phyloP scores from a whole-genome alignment of 2,113 vertebrate species.

The Oostethus manadensis region DNA sequence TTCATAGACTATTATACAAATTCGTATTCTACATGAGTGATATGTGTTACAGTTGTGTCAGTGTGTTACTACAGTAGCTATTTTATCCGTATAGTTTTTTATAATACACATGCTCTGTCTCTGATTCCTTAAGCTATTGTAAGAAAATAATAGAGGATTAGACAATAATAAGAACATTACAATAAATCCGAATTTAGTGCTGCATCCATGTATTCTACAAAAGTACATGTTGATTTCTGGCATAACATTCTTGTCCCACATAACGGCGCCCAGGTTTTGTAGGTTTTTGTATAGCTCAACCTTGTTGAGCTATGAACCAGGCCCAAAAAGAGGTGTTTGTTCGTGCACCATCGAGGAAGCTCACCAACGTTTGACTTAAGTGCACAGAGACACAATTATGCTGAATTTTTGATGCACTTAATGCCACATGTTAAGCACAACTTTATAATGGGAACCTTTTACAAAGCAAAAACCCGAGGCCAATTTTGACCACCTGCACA shows the following conservation, averaged over 20 bases:
- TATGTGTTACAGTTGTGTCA: too few relatives aligned
- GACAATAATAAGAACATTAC: too few relatives aligned
- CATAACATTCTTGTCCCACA: background rate
- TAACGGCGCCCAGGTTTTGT: background rate
- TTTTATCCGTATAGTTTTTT: too few relatives aligned
- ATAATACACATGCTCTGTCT: too few relatives aligned
- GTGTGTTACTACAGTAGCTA: too few relatives aligned
- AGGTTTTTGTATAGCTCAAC: background rate
- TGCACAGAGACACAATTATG: slow-evolving; percentile 45
- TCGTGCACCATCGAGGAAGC: slow-evolving; percentile 24
- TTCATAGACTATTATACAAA: too few relatives aligned
- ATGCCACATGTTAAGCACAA: slow-evolving; percentile 56
- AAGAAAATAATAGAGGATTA: too few relatives aligned
- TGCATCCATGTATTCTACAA: too few relatives aligned
- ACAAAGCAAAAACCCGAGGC: slow-evolving; percentile 47
- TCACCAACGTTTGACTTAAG: slow-evolving; percentile 41
- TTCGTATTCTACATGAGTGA: too few relatives aligned
- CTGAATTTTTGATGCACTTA: slow-evolving; percentile 59
- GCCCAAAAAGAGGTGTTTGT: slow-evolving; percentile 2
- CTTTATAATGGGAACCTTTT: slow-evolving; percentile 54
- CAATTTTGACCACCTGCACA: slow-evolving; percentile 54
- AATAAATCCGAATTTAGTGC: too few relatives aligned
- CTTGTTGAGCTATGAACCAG: background rate
- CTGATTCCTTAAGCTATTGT: too few relatives aligned
- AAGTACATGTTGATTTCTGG: background rate